Percentiles rank a stretch among this genome's conserved stretches.
These are phyloP conservation scores for Chanos chanos DNA, from an alignment of 2,797 vertebrate species.

Conservation along the genomic window DNA sequence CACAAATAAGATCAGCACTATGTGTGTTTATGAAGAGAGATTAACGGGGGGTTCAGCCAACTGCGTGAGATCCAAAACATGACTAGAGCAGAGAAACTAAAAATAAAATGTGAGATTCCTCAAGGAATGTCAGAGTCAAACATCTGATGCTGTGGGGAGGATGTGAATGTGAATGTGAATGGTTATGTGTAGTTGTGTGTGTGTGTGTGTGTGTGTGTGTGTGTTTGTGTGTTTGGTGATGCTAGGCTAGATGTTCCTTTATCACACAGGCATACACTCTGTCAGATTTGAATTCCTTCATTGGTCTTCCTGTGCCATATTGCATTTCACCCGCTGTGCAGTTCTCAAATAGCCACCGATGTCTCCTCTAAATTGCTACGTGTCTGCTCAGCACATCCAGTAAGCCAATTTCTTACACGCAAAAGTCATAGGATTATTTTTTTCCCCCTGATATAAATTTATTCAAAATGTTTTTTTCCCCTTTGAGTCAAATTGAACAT, in stretches of 20 bases:
- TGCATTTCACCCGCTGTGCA: slow-evolving; percentile 54
- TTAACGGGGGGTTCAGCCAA: too few relatives aligned
- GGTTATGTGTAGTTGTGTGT: slow-evolving; percentile 2
- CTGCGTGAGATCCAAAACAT: too few relatives aligned
- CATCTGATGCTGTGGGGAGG: slow-evolving; percentile 27
- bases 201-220: neutral
- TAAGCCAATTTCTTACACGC: too few relatives aligned
- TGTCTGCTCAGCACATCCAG: neutral
- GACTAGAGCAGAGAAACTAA: slow-evolving; percentile 25
- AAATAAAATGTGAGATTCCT: slow-evolving; percentile 35
- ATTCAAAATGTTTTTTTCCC: too few relatives aligned
- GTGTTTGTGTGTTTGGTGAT: neutral
- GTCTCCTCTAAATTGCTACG: slow-evolving; percentile 14
- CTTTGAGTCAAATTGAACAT: too few relatives aligned
- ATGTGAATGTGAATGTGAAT: neutral
- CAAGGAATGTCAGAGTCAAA: slow-evolving; percentile 31
- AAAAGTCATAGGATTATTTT: too few relatives aligned
- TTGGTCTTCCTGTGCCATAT: slow-evolving; percentile 39
- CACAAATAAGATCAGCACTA: too few relatives aligned
- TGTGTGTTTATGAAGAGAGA: too few relatives aligned
- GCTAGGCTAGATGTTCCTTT: slow-evolving; percentile 32
- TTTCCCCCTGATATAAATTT: too few relatives aligned
- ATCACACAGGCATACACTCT: slow-evolving; percentile 52
- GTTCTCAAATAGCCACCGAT: slow-evolving; percentile 30
- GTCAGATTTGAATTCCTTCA: slow-evolving; percentile 56